Base-by-base conservation (phyloP, 2,888 invertebrate species). In the Drosophila longiperda region DNA sequence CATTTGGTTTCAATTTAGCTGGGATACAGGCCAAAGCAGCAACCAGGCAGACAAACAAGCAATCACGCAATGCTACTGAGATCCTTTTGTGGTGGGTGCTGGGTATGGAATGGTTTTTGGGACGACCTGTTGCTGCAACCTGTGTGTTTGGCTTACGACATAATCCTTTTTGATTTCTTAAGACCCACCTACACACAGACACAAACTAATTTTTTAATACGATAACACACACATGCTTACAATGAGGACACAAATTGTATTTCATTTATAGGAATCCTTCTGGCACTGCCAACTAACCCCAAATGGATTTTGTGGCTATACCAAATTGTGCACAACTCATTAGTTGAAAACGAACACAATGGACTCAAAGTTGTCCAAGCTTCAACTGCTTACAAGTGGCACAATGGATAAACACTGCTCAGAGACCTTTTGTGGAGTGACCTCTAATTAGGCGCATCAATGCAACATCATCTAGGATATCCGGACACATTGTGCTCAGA, bases 1-100 rank as follows among this genome's bases (percentile, higher is more conserved):
- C 83, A 86, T 90, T 88, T 84, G 73, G 65, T 89, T 85, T 82
- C 85, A 85, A 89, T 89, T 87, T 72, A 73, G 73, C 66, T 65
- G 66, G 32, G 55, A 38, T 32, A 20, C 15, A 40, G 50, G 34
- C 36, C 23, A 17, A 45, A 38, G 7, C 17, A 8, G 8, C 23
- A 15, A 15, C 3, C 20, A 15, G 38, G 23, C 64, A 29, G 52
- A 52, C 59, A 71, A 71, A 49, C 54, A 64, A 48, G 65, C 58
- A 75, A 64, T 76, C 68, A 66, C 54, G 17, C 49, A 53, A 48
- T 26, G 60, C 29, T 36, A 17, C 45, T 29, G 26, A 53, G 66
- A 57, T 48, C 76, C 53, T 70, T 82, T 85, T 82, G 66, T 69
- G 62, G 65, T 71, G 60, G 58, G 48, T 50, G 68, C 52, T 23